phyloP scores from a whole-genome alignment of 2,113 vertebrate species.

The Paratilapia polleni region DNA sequence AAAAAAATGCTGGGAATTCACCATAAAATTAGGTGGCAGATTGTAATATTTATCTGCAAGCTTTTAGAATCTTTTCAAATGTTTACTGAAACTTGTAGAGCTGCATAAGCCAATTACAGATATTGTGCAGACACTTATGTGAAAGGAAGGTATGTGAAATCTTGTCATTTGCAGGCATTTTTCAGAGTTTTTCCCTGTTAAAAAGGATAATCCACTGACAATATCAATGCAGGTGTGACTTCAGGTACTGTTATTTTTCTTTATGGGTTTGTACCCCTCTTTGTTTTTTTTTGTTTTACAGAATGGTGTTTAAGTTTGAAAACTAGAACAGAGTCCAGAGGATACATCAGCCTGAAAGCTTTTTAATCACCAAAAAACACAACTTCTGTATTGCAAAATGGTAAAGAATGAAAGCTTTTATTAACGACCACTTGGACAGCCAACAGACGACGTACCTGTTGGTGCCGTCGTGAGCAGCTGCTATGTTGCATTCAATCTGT shows the following conservation, averaged over 20 bases:
- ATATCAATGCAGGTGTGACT: neutral
- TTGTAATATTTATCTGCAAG: too few relatives aligned
- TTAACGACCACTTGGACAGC: neutral
- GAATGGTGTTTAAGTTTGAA: neutral
- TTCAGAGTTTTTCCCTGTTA: neutral
- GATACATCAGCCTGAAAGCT: neutral
- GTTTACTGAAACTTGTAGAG: neutral
- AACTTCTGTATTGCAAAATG: neutral
- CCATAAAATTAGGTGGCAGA: too few relatives aligned
- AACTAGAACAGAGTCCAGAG: neutral
- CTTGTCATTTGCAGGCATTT: too few relatives aligned
- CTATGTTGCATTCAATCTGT: slow-evolving; percentile 85
- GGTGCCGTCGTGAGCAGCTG: slow-evolving; percentile 88
- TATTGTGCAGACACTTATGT: neutral
- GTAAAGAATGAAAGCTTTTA: too few relatives aligned
- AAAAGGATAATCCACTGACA: too few relatives aligned
- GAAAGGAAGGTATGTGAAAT: too few relatives aligned
- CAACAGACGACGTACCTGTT: slow-evolving; percentile 82
- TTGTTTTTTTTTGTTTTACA: neutral
- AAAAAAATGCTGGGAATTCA: neutral
- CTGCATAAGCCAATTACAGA: neutral
- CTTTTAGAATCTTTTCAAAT: neutral
- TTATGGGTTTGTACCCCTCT: neutral
- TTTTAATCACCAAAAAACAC: neutral
- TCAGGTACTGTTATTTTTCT: neutral